Conservation (phyloP, 2,888 invertebrate species). For the Orchestes rusci region DNA sequence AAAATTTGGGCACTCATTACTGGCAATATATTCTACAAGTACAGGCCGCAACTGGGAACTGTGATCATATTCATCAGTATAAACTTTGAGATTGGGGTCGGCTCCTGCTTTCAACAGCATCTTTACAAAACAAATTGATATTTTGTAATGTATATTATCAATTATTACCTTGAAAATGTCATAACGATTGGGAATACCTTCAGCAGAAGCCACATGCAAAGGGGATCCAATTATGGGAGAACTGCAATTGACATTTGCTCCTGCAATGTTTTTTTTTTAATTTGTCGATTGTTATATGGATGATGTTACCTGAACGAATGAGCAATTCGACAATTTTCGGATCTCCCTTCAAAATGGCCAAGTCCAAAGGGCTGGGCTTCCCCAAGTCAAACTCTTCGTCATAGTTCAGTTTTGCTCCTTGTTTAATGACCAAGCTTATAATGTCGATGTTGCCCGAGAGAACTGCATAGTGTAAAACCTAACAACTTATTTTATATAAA, state of each 20-base stretch:
- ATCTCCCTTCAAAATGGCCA: conserved; percentile 78
- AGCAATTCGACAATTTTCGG: conserved; percentile 63
- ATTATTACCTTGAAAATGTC: conserved; percentile 40
- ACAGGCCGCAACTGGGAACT: conserved; percentile 62
- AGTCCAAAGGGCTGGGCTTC: conserved; percentile 67
- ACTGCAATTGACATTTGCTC: conserved; percentile 71
- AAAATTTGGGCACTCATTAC: conserved; percentile 60
- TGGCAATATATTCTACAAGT: conserved; percentile 74
- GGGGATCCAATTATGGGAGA: conserved; percentile 77
- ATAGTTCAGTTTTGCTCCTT: conserved; percentile 70
- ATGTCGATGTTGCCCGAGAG: conserved; percentile 66
- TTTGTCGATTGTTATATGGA: not conserved
- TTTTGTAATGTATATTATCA: not conserved
- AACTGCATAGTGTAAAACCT: conserved; percentile 78
- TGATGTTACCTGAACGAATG: conserved; percentile 54
- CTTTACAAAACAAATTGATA: conserved; percentile 39
- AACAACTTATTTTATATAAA: conserved; percentile 10
- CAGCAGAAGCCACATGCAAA: conserved; percentile 75
- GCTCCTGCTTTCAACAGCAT: conserved; percentile 66
- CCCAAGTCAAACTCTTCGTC: conserved; percentile 52
- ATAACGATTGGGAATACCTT: conserved; percentile 62
- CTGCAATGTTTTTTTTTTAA: conserved; percentile 39
- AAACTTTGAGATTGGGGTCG: conserved; percentile 68
- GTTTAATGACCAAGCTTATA: conserved; percentile 73
- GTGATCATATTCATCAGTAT: conserved; percentile 65